Percentiles rank a stretch among this genome's conserved stretches.
Evolutionary conservation across 2,113 vertebrate species (phyloP).

Genomic region (Campylomormyrus tamandua): DNA sequence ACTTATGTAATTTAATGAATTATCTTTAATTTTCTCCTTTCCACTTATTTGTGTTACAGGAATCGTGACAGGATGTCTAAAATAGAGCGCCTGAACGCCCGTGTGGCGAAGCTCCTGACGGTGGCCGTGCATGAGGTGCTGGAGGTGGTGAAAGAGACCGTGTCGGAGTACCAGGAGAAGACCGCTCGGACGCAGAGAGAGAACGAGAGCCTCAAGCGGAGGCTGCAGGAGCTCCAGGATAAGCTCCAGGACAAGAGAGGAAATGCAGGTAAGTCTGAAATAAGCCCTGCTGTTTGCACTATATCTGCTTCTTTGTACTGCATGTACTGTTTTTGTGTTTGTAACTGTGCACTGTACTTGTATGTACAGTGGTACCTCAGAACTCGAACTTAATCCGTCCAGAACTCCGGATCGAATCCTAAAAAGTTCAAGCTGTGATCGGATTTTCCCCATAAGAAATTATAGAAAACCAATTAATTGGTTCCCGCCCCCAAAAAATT

Average conservation of each 20-base stretch:
- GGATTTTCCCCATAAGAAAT: no score
- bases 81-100: slow-evolving; percentile 41
- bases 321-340: neutral
- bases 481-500: no score
- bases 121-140: slow-evolving; percentile 40
- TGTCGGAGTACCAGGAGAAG: slow-evolving; percentile 43
- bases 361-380: no score
- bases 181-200: slow-evolving; percentile 41
- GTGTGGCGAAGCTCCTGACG: slow-evolving; percentile 37
- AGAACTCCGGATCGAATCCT: no score
- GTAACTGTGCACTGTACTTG: neutral
- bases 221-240: slow-evolving; percentile 41
- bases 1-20: neutral
- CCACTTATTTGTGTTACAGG: neutral
- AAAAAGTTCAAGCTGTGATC: no score
- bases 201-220: slow-evolving; percentile 38
- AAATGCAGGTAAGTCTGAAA: slow-evolving; percentile 20
- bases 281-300: neutral
- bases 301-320: neutral
- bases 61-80: slow-evolving; percentile 38
- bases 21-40: neutral
- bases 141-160: slow-evolving; percentile 41
- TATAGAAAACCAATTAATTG: no score
- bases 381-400: no score
- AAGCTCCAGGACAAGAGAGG: slow-evolving; percentile 13